A percentile compares a stretch with the other conserved stretches of the same genome.
Conservation (phyloP, 1,140 invertebrate genomes). For the Magallana ariakensis region DNA sequence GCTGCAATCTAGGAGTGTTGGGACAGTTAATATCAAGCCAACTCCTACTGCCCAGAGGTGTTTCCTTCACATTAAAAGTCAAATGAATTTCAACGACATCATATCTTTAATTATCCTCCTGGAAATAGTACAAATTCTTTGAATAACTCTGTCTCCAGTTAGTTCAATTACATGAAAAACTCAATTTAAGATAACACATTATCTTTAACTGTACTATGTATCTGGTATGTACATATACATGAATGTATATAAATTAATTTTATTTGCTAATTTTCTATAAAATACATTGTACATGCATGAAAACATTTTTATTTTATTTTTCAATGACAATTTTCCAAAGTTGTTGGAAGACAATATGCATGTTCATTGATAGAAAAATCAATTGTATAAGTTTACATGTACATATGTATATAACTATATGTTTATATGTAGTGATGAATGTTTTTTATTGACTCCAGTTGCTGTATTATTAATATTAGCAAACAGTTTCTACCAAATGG, state of each 20-base stretch:
- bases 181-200: too few relatives aligned
- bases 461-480: too few relatives aligned
- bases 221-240: neutral
- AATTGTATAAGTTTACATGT: neutral
- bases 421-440: too few relatives aligned
- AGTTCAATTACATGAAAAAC: too few relatives aligned
- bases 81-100: too few relatives aligned
- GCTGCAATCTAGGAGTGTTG: neutral
- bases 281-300: constrained; percentile 9
- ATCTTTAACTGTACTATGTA: neutral
- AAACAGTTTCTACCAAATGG: too few relatives aligned
- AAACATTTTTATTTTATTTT: neutral
- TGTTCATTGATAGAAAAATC: neutral
- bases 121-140: too few relatives aligned
- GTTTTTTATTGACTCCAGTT: too few relatives aligned
- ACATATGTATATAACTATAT: neutral
- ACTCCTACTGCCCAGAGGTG: neutral
- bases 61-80: too few relatives aligned
- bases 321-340: neutral
- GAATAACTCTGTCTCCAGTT: too few relatives aligned
- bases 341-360: constrained; percentile 6
- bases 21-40: neutral
- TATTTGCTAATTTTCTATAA: neutral
- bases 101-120: too few relatives aligned
- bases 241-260: neutral